Conservation (phyloP, 2,113 vertebrate genomes). For the Zeus faber region DNA sequence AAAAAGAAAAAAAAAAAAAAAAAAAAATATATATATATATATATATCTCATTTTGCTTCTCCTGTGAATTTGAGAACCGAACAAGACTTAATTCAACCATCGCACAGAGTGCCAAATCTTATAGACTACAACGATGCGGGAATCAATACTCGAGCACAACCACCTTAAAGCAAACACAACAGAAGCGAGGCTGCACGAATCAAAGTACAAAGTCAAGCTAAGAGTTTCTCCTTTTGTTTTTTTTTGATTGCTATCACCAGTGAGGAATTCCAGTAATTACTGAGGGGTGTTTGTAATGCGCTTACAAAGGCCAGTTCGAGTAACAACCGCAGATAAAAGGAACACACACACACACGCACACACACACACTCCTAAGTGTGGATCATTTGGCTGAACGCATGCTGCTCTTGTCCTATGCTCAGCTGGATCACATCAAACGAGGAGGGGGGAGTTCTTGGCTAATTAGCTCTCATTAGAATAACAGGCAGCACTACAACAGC, state of each 20-base stretch:
- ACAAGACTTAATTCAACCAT: not conserved
- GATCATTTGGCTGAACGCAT: slow-evolving; percentile 48
- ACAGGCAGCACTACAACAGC: slow-evolving; percentile 54
- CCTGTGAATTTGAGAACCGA: too few species aligned
- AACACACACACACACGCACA: slow-evolving; percentile 21
- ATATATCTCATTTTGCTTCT: too few species aligned
- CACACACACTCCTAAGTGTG: slow-evolving; percentile 22
- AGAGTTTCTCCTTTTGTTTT: too few species aligned
- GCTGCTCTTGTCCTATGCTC: slow-evolving; percentile 31
- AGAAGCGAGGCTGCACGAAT: slow-evolving; percentile 5
- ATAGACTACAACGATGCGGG: not conserved
- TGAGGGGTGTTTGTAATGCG: slow-evolving; percentile 23
- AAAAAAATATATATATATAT: too few species aligned
- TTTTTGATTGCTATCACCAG: slow-evolving; percentile 2
- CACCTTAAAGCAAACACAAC: not conserved
- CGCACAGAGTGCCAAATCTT: not conserved
- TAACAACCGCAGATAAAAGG: slow-evolving; percentile 35
- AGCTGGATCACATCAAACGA: slow-evolving; percentile 62
- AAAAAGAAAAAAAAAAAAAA: too few species aligned
- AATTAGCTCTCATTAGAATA: slow-evolving; percentile 74
- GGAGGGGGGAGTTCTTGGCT: slow-evolving; percentile 46
- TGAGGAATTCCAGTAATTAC: slow-evolving; percentile 36
- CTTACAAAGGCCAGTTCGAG: slow-evolving; percentile 31
- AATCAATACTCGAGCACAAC: not conserved
- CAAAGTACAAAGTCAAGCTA: slow-evolving; percentile 8